These are phyloP conservation scores for Pandemis heparana DNA, from an alignment of 2,888 invertebrate species.

Conservation along the genomic window DNA sequence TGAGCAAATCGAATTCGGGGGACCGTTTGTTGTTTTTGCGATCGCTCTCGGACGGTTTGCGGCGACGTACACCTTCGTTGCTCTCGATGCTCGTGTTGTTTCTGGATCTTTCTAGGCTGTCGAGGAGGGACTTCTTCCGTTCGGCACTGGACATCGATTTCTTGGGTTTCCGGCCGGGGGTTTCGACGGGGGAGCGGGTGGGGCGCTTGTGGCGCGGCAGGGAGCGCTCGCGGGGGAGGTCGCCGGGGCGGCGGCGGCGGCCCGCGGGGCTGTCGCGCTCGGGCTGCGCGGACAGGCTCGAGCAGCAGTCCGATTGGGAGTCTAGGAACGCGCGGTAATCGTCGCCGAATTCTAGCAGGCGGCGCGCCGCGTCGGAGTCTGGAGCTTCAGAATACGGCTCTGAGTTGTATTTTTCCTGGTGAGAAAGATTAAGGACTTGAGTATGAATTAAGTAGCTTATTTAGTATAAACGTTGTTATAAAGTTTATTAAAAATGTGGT, in stretches of 20 bases:
- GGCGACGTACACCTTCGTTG: constrained; percentile 73
- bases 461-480: neutral
- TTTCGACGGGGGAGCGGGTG: constrained; percentile 73
- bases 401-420: constrained; percentile 95
- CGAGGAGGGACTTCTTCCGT: constrained; percentile 78
- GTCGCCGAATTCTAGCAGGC: constrained; percentile 94
- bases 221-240: constrained; percentile 67
- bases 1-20: constrained; percentile 78
- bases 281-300: constrained; percentile 89
- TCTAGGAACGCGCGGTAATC: constrained; percentile 96
- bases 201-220: constrained; percentile 74
- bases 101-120: constrained; percentile 78
- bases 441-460: neutral
- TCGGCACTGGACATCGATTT: constrained; percentile 83
- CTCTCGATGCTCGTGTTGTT: constrained; percentile 81
- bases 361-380: constrained; percentile 94
- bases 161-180: constrained; percentile 76
- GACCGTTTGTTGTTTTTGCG: constrained; percentile 76
- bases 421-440: constrained; percentile 51
- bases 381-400: constrained; percentile 95
- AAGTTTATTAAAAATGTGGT: too few species aligned
- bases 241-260: constrained; percentile 76
- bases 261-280: constrained; percentile 72
- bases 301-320: constrained; percentile 95
- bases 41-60: constrained; percentile 73